Conservation (phyloP, 2,113 vertebrate species). For the Rhodinocichla rosea region DNA sequence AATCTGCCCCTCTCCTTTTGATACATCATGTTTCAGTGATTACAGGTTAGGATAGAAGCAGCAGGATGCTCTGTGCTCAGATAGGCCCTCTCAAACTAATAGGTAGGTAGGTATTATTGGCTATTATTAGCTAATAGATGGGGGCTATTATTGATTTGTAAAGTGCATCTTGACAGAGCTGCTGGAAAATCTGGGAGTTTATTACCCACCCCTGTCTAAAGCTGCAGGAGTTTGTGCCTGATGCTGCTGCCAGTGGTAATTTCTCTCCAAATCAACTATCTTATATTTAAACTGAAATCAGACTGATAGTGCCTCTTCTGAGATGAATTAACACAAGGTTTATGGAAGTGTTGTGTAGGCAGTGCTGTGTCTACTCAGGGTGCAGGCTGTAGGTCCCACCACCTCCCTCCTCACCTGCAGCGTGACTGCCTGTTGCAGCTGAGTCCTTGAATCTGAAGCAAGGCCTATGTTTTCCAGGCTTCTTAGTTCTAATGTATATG, state of each 20-base stretch:
- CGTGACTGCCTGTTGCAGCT: not conserved
- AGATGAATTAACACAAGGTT: not conserved
- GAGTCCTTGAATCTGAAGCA: not conserved
- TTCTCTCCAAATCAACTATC: not conserved
- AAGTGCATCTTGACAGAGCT: not conserved
- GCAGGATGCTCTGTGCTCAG: not conserved
- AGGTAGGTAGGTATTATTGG: not conserved
- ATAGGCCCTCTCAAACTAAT: not conserved
- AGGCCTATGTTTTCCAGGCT: not conserved
- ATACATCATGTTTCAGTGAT: not conserved
- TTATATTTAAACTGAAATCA: not conserved
- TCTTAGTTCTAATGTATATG: not conserved
- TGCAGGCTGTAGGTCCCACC: not conserved
- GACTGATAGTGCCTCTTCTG: not conserved
- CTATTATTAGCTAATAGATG: not conserved
- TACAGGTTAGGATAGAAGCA: not conserved
- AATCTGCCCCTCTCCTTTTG: not conserved
- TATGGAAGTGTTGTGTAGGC: not conserved
- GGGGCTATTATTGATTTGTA: not conserved
- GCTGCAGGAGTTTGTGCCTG: not conserved
- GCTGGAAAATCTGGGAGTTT: not conserved
- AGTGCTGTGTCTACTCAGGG: fast-evolving
- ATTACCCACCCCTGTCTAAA: not conserved
- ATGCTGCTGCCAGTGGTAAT: not conserved
- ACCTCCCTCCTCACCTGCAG: not conserved